phyloP scores from a whole-genome alignment of 30 jellyfish, hydroid and myxozoan genomes.

The Pseudorhiza aurosa region DNA sequence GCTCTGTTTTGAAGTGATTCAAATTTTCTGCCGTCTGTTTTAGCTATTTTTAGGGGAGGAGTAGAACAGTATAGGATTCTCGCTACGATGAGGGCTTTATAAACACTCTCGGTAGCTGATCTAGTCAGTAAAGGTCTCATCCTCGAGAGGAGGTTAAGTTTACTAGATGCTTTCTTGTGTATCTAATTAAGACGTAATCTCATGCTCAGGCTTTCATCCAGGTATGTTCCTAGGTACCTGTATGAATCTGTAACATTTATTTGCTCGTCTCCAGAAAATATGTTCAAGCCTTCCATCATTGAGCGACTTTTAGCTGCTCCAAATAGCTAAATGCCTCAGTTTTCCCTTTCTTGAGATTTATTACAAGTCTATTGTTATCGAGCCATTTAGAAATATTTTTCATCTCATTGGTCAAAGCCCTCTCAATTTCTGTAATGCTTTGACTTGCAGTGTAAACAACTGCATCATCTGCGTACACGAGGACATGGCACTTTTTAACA shows the following conservation, averaged over 20 bases:
- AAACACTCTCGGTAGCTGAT: conserved; percentile 11
- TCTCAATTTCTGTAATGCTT: conserved; percentile 19
- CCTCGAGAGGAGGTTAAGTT: too few relatives aligned
- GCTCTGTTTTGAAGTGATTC: too few relatives aligned
- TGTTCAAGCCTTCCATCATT: background rate
- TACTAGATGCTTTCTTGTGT: too few relatives aligned
- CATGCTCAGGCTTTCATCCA: conserved; percentile 50
- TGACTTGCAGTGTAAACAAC: conserved; percentile 43
- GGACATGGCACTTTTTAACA: conserved; percentile 37
- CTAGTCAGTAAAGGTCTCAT: too few relatives aligned
- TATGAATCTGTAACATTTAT: background rate
- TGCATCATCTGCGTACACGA: conserved; percentile 37
- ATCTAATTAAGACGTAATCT: conserved; percentile 20
- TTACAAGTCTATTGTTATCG: conserved; percentile 59
- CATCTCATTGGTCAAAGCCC: background rate
- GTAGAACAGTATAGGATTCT: too few relatives aligned
- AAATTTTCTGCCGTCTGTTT: too few relatives aligned
- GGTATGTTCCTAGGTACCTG: conserved; percentile 50
- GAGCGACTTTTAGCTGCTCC: conserved; percentile 13
- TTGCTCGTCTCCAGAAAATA: background rate
- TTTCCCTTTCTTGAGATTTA: conserved; percentile 39
- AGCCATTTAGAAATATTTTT: conserved; percentile 60
- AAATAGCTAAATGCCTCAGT: conserved; percentile 59
- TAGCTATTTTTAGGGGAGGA: too few relatives aligned
- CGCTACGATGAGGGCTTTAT: too few relatives aligned